A percentile compares a stretch with the other conserved stretches of the same genome.
Evolutionary conservation across 2,797 vertebrate species (phyloP).

Genomic region (Helostoma temminkii): DNA sequence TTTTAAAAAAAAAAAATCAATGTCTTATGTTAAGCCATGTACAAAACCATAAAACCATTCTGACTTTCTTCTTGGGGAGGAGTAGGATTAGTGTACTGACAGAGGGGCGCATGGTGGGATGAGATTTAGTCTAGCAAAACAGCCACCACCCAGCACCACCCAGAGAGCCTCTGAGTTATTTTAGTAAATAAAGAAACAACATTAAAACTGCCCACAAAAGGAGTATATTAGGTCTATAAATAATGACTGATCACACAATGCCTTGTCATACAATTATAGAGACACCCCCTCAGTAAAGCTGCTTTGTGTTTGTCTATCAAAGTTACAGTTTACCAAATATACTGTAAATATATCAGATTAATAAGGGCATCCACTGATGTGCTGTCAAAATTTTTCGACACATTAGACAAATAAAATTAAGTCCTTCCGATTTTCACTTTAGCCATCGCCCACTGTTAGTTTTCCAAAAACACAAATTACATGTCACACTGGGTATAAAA

Average conservation of each 20-base stretch:
- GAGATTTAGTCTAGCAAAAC: conserved; percentile 73
- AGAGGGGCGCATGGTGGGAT: conserved; percentile 45
- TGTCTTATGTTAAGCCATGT: conserved; percentile 54
- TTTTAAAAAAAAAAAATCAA: conserved; percentile 56
- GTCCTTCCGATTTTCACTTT: conserved; percentile 23
- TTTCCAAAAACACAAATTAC: conserved; percentile 40
- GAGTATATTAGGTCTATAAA: conserved; percentile 16
- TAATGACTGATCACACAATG: conserved; percentile 30
- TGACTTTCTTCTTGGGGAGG: conserved; percentile 59
- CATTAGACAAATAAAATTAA: conserved; percentile 35
- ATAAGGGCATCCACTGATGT: conserved; percentile 7
- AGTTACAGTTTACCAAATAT: conserved; percentile 24
- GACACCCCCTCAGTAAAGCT: conserved; percentile 7
- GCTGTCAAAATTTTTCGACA: conserved; percentile 16
- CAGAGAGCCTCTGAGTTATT: conserved; percentile 48
- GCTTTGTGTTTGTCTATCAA: conserved; percentile 12
- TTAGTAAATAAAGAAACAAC: conserved; percentile 46
- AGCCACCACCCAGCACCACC: too few relatives aligned
- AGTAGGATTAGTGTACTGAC: conserved; percentile 70
- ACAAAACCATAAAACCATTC: conserved; percentile 58
- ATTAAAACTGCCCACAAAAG: conserved; percentile 26
- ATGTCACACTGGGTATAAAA: conserved; percentile 2
- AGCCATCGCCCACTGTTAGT: conserved; percentile 18
- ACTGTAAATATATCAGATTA: conserved; percentile 29
- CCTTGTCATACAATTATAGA: conserved; percentile 8